These are phyloP conservation scores for Trichacis sp. DNA, from an alignment of 2,888 invertebrate genomes.

Conservation along the genomic window DNA sequence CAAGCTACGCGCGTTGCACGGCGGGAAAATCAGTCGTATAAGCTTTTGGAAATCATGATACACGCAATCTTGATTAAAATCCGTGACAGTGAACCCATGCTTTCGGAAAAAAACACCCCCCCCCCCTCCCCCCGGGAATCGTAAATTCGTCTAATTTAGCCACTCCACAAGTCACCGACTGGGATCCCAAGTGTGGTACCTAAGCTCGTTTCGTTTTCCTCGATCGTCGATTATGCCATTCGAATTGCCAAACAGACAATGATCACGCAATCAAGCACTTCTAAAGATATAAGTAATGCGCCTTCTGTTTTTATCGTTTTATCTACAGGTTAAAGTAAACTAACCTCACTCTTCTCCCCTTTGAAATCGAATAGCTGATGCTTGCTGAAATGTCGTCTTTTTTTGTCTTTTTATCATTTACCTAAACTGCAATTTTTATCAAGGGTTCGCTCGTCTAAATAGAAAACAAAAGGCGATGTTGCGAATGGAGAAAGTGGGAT, in stretches of 20 bases:
- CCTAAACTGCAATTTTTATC: conserved; percentile 16
- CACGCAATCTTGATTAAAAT: conserved; percentile 21
- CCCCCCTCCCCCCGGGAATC: conserved; percentile 39
- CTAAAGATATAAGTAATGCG: conserved; percentile 42
- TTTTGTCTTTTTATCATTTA: conserved; percentile 20
- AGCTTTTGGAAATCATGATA: neutral
- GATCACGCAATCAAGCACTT: conserved; percentile 36
- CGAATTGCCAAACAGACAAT: conserved; percentile 39
- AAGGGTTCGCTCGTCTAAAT: conserved; percentile 34
- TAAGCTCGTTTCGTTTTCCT: conserved; percentile 34
- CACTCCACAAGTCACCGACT: conserved; percentile 31
- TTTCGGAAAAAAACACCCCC: no score
- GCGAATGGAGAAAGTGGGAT: conserved; percentile 39
- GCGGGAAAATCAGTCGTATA: neutral
- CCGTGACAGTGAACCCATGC: conserved; percentile 44
- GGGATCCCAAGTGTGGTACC: conserved; percentile 36
- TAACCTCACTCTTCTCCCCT: conserved; percentile 40
- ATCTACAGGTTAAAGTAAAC: conserved; percentile 39
- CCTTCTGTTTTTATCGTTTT: conserved; percentile 34
- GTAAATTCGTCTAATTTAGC: conserved; percentile 35
- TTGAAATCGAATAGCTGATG: conserved; percentile 36
- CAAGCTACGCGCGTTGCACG: conserved; percentile 1
- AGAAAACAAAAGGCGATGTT: conserved; percentile 35
- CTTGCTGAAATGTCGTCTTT: conserved; percentile 19
- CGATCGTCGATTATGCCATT: conserved; percentile 37